Evolutionary conservation across 2,113 vertebrate genomes (phyloP), one percentile per base, ranked within the genome.

Genomic region (Hyperoodon ampullatus): DNA sequence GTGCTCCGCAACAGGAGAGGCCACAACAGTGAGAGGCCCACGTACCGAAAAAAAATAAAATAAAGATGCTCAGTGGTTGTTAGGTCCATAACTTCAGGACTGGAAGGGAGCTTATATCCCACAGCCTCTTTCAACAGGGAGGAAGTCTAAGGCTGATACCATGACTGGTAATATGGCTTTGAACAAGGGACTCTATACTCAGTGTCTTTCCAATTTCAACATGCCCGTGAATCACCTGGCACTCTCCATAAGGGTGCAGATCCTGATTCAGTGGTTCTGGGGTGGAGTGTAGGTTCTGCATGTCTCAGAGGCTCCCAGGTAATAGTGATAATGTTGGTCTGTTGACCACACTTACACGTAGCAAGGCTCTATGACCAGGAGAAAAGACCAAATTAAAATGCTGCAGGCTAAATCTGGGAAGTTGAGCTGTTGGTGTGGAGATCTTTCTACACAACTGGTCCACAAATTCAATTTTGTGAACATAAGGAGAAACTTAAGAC

Each of bases 371-470:
- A 2, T 8, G 28, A 55, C 30, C 19, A 30, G 35, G 15, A 65
- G 68, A 78, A 78, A 61, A 55, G 4, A 42, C 39, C 72, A 50
- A 71, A 44, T 28, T 33, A 19, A 81, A 53, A 30, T 24, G 55
- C 21, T 26, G 9, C 42, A 44, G 12, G 18, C 19, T n/a, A 53
- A 28, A 66, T 18, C 9, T 39, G 26, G 23, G 9, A 60, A 77
- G 12, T 7, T 8, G 78, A 6, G 39, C 42, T 83, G 5, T 61
- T 71, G 44, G 33, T 42, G 33, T 33, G n/a, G 50, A 50, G 28
- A 87, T 30, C 47, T 89, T 97, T 68, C 42, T 96, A 92, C 44
- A 90, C 42, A 77, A 65, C 30, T 83, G 60, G 30, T 74, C 10
- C 24, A 53, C 24, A 4, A 71, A 77, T 72, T 89, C 42, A 72